Conservation (phyloP, 2,888 invertebrate species). For the Alsophila aescularia region DNA sequence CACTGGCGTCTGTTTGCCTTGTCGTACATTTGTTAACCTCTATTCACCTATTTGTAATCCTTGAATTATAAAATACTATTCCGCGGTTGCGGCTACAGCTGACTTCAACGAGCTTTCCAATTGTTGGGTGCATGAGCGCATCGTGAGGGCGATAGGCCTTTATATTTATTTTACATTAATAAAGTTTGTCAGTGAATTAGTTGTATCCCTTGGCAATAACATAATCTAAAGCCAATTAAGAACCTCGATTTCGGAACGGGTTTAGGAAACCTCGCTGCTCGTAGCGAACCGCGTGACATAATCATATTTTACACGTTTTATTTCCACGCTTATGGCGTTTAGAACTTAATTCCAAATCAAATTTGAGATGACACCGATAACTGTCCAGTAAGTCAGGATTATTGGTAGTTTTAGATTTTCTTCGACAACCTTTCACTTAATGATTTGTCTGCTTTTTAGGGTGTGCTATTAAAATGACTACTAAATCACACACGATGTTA, state of each 20-base stretch:
- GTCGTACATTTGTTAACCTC: slow-evolving; percentile 21
- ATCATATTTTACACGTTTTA: slow-evolving; percentile 59
- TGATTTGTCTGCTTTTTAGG: slow-evolving; percentile 15
- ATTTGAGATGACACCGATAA: slow-evolving; percentile 51
- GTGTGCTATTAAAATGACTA: slow-evolving; percentile 10
- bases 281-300: slow-evolving; percentile 46
- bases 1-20: slow-evolving; percentile 11
- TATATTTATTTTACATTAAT: slow-evolving; percentile 8
- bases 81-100: background rate
- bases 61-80: slow-evolving; percentile 3
- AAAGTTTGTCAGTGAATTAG: slow-evolving; percentile 45
- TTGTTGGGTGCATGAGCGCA: background rate
- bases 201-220: slow-evolving; percentile 30
- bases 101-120: background rate
- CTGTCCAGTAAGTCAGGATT: slow-evolving; percentile 63
- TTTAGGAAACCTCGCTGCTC: slow-evolving; percentile 35
- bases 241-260: slow-evolving; percentile 45
- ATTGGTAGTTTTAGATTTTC: slow-evolving; percentile 51
- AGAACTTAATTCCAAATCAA: slow-evolving; percentile 60
- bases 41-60: slow-evolving; percentile 20
- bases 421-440: slow-evolving; percentile 48
- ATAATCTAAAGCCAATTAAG: slow-evolving; percentile 60
- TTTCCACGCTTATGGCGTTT: slow-evolving; percentile 48
- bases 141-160: background rate
- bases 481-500: slow-evolving; percentile 14